Evolutionary conservation across 2,113 vertebrate genomes (phyloP), one percentile per base, ranked within the genome.

Genomic region (Corydoras sp.): DNA sequence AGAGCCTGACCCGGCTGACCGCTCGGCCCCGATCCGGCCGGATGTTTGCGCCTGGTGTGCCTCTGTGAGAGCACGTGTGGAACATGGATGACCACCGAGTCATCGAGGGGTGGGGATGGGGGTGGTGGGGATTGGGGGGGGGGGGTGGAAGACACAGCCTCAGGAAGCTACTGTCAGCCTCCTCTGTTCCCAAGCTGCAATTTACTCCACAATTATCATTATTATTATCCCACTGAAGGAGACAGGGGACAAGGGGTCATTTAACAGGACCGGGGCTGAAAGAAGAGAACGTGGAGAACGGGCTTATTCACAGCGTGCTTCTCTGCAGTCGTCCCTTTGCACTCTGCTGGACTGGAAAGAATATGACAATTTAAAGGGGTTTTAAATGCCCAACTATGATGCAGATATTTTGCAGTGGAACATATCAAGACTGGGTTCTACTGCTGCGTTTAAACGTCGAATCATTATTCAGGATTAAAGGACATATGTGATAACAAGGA

Each of bases 151-250:
- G 35, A 56, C 66, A 7, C n/a, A 66, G 66, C 72, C 48, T n/a
- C 58, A 76, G 79, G 76, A 77, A 80, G 66, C 65, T 66, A 54
- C 72, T 77, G 79, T 80, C 72, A 80, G 69, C 61, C 65, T 13
- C 69, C 76, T 79, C 66, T 69, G 72, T 72, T 66, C 65, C 69
- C 72, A 80, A 70, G 79, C 76, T 75, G 79, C 69, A 80, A 80
- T 77, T 80, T 80, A 77, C 65, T 56, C 35, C 58, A 65, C 76
- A 68, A 80, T 80, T 70, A 77, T 77, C 73, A 77, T 80, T 77
- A 80, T 77, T 77, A 77, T 67, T 73, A 72, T 50, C 79, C 62
- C 65, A 66, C 43, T 69, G 69, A 73, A 73, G 73, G 60, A 75
- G 76, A 75, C 48, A n/a, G 48, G 73, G 73, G 73, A 62, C 76